Evolutionary conservation across 2,797 vertebrate genomes (phyloP), one percentile per base, ranked within the genome.

Genomic region (Hippopotamyrus pictus): DNA sequence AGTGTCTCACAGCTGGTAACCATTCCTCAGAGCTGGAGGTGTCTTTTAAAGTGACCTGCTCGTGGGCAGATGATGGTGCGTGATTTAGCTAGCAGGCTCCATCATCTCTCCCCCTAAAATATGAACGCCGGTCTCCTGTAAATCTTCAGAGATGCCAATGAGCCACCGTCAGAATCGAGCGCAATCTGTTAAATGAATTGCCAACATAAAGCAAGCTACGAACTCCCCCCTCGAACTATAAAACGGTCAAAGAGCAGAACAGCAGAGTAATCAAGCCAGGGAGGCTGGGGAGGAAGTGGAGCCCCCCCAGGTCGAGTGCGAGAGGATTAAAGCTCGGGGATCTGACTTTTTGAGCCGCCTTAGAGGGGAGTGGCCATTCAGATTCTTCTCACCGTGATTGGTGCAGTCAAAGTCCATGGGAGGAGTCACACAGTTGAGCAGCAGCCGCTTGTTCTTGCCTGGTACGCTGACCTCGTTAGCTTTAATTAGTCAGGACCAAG

Each of bases 81-180:
- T 62, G 90, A 94, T 95, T 93, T 92, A 93, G 93, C 91, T 89
- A 90, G 44, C 89, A 89, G 90, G 88, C 91, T 88, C 12, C 90
- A 53, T 14, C n/a, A 54, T 89, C 88, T 89, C 54, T 53, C 12
- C 29, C 19, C 25, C 57, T 93, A 92, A 94, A 94, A 92, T 94
- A 94, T 94, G 93, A 93, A 90, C 59, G 22, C 46, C 44, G 88
- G 89, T 62, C 89, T 90, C 87, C 85, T 88, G 93, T 95, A 94
- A 95, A 94, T 95, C 94, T 92, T 90, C 89, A 91, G 88, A 93
- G 92, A 94, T 94, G 94, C 94, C 94, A 94, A 94, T 91, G 92
- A 93, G 92, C 91, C 91, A 91, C 69, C 94, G 94, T 94, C 93
- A 94, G 94, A 94, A 95, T 95, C 92, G 25, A 91, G 91, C 90